Evolutionary conservation across 1,140 invertebrate species (phyloP).

Genomic region (Idris sp.): DNA sequence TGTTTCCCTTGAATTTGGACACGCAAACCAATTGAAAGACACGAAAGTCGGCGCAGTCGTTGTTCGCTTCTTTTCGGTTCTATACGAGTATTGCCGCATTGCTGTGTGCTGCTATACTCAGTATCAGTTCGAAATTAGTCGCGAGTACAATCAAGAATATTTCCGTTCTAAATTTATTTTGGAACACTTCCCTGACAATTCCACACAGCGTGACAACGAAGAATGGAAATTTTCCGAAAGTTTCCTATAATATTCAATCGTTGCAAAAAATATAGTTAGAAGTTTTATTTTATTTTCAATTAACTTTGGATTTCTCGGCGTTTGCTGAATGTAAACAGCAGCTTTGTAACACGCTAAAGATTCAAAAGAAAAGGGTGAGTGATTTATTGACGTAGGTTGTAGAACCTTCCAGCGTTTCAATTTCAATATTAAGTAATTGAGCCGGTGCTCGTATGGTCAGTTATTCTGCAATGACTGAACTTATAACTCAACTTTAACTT

Average conservation of each 20-base stretch:
- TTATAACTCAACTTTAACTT: slow-evolving; percentile 3
- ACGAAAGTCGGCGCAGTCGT: slow-evolving; percentile 19
- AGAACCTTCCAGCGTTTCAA: slow-evolving; percentile 31
- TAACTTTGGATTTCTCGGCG: not conserved
- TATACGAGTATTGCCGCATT: slow-evolving; percentile 17
- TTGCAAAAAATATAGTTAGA: slow-evolving; percentile 49
- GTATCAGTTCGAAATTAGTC: slow-evolving; percentile 32
- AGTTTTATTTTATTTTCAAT: no score
- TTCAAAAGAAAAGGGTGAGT: slow-evolving; percentile 32
- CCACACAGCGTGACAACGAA: slow-evolving; percentile 8
- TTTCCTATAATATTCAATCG: slow-evolving; percentile 51
- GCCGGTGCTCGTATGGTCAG: slow-evolving; percentile 3
- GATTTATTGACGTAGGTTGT: slow-evolving; percentile 30
- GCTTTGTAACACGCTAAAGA: slow-evolving; percentile 10
- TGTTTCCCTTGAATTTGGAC: slow-evolving; percentile 1
- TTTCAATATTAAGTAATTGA: slow-evolving; percentile 32
- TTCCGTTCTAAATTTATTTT: no score
- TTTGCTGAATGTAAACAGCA: slow-evolving; percentile 31
- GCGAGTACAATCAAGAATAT: slow-evolving; percentile 11
- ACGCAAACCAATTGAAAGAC: slow-evolving; percentile 13
- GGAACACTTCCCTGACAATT: not conserved
- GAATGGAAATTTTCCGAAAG: slow-evolving; percentile 47
- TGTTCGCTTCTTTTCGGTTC: slow-evolving; percentile 26
- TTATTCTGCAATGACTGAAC: slow-evolving; percentile 7
- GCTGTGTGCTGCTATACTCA: slow-evolving; percentile 8